Evolutionary conservation across 1,140 invertebrate species (phyloP).

Genomic region (Nasonia vitripennis): DNA sequence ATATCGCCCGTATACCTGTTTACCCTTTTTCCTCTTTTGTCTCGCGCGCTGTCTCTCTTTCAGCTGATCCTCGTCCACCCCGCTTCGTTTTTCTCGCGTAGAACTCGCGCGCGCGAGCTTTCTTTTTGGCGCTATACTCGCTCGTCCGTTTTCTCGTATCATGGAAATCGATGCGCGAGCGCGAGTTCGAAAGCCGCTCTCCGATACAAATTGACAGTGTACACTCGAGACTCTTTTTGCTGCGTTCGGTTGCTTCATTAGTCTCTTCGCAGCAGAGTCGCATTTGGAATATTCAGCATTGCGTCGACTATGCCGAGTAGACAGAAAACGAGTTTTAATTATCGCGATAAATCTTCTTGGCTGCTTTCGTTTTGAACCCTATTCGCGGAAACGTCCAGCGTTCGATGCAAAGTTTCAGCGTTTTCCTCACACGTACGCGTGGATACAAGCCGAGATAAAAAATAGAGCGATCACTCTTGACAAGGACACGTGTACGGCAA

Average conservation of each 20-base stretch:
- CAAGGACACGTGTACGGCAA: constrained; percentile 31
- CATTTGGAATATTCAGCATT: neutral
- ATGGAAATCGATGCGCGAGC: constrained; percentile 36
- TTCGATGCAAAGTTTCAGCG: too few species aligned
- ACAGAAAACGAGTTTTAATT: constrained; percentile 4
- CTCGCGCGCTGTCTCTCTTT: neutral
- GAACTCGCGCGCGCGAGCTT: neutral
- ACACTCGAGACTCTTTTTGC: neutral
- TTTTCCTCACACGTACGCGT: neutral
- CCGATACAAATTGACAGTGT: constrained; percentile 14
- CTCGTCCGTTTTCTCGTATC: neutral
- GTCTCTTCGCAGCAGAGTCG: too few species aligned
- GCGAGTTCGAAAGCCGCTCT: constrained; percentile 3
- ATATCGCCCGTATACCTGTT: constrained; percentile 56
- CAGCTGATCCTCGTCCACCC: neutral
- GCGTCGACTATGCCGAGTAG: too few species aligned
- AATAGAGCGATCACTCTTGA: constrained; percentile 48
- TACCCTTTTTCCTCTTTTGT: constrained; percentile 15
- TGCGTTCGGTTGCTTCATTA: neutral
- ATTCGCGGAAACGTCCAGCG: neutral
- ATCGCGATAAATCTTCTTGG: neutral
- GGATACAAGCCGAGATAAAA: neutral
- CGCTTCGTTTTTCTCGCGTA: neutral
- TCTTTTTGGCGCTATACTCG: neutral
- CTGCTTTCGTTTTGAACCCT: neutral